Evolutionary conservation across 1,140 invertebrate genomes (phyloP).

Genomic region (Bombus superbus): DNA sequence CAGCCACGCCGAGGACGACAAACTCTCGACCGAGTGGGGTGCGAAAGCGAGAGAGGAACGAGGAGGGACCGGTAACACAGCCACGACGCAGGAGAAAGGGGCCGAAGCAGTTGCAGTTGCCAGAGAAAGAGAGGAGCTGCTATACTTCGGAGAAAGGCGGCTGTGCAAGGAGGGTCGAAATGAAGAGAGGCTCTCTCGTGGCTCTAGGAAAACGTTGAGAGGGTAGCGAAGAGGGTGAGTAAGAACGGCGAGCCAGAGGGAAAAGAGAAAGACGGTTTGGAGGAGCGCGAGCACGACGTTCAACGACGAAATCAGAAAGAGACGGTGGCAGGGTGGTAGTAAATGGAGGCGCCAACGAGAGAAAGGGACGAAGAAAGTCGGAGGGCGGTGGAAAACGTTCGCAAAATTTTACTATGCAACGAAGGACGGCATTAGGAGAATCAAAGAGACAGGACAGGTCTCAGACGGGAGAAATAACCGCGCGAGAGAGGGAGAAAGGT

Average conservation of each 20-base stretch:
- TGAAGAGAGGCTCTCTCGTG: conserved; percentile 21
- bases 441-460: not conserved
- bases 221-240: conserved; percentile 4
- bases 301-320: conserved; percentile 33
- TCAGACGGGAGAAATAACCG: not conserved
- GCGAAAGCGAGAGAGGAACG: not conserved
- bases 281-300: conserved; percentile 14
- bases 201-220: conserved; percentile 17
- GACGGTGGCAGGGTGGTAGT: not conserved
- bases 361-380: not conserved
- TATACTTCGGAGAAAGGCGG: not conserved
- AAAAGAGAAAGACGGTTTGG: not conserved
- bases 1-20: conserved; percentile 52
- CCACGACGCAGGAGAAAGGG: not conserved
- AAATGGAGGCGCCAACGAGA: not conserved
- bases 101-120: not conserved
- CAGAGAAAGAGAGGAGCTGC: not conserved
- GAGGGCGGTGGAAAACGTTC: not conserved
- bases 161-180: conserved; percentile 39
- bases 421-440: not conserved
- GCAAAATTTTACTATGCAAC: not conserved
- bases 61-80: not conserved
- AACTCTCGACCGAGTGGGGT: conserved; percentile 46
- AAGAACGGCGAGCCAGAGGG: not conserved
- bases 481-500: no score